Evolutionary conservation across 2,113 vertebrate species (phyloP), one percentile per base, ranked within the genome.

Genomic region (Chaetodon trifascialis): DNA sequence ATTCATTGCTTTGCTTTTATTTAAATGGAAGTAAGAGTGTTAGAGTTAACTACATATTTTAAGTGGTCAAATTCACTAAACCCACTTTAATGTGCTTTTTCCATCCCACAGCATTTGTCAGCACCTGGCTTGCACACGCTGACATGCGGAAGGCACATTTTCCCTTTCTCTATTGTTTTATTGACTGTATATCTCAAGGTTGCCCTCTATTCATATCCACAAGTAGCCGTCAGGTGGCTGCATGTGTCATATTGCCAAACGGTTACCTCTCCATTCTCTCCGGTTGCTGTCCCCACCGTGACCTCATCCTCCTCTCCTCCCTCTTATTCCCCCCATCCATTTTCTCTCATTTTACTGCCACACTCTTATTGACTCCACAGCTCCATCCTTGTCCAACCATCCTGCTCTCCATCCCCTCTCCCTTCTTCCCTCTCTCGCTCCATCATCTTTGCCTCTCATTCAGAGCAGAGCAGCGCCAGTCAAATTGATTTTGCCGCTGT

Each of bases 401-500:
- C 74, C 80, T 79, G 59, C 74, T 88, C 82, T 84, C 78, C 86
- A 56, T 86, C 82, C 83, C 44, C 62, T 71, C 75, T 84, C 42
- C 59, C 76, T 85, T 15, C 79, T 73, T 49, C 55, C 78, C 79
- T 78, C 80, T 80, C 86, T 84, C 64, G 34, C 79, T 91, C 88
- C 76, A 85, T 92, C 91, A 86, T 87, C 78, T 69, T 77, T 74
- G 79, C 84, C 82, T 87, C 74, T 84, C 88, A 89, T 90, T 93
- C 90, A 83, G 71, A 85, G 89, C 88, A 86, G 85, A 87, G 88
- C 91, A 91, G 85, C 71, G 78, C 85, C 85, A 90, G 90, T 93
- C 90, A 93, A 92, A 94, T 94, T 94, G 93, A 95, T 93, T 94
- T 92, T 87, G 86, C 84, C 40, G 80, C 91, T 89, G 85, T 89